Conservation (phyloP, 2,888 invertebrate genomes). For the Sylvicola cinctus region DNA sequence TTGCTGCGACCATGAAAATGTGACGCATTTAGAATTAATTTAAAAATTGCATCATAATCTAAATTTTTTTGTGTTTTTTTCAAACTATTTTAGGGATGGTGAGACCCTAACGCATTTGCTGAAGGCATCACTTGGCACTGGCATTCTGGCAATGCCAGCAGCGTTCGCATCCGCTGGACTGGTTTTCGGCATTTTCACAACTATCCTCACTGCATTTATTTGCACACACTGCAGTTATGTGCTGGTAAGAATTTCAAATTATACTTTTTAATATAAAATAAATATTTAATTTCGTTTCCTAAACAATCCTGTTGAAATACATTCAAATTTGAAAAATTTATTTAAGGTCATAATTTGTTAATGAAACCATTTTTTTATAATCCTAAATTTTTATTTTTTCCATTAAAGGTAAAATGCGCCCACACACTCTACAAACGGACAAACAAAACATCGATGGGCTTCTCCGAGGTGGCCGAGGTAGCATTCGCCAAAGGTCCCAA, state of each 20-base stretch:
- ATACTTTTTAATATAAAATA: neutral
- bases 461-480: slow-evolving; percentile 67
- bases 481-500: slow-evolving; percentile 60
- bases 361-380: neutral
- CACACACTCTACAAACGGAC: slow-evolving; percentile 58
- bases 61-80: slow-evolving; percentile 9
- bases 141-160: slow-evolving; percentile 84
- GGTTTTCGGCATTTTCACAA: slow-evolving; percentile 60
- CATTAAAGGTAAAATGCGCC: slow-evolving; percentile 54
- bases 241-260: slow-evolving; percentile 42
- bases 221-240: slow-evolving; percentile 92
- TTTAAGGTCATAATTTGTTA: no score
- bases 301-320: no score
- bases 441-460: slow-evolving; percentile 53
- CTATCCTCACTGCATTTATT: slow-evolving; percentile 66
- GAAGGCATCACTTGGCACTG: slow-evolving; percentile 91
- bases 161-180: slow-evolving; percentile 81
- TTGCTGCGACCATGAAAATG: no score
- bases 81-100: slow-evolving; percentile 52
- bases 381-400: slow-evolving; percentile 7
- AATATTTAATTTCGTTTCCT: neutral
- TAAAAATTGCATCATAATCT: slow-evolving; percentile 2
- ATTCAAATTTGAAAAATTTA: no score
- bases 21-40: neutral
- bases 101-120: slow-evolving; percentile 84